Evolutionary conservation across 2,797 vertebrate genomes (phyloP).

Genomic region (Nannoperca australis): DNA sequence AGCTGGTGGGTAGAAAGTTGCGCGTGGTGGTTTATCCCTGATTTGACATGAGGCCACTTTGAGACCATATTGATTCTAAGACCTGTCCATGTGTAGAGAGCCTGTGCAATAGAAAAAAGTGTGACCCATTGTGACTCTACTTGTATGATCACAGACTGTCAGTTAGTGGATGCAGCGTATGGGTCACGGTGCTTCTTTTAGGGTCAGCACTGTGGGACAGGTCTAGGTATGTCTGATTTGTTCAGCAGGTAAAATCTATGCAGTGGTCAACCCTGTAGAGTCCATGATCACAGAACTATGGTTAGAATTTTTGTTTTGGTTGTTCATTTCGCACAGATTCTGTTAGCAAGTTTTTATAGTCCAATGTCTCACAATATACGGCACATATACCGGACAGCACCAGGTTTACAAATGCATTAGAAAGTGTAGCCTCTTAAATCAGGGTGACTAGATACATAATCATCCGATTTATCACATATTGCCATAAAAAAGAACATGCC

Average conservation of each 20-base stretch:
- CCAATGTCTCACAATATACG: background rate
- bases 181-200: too few species aligned
- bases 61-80: background rate
- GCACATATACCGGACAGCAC: background rate
- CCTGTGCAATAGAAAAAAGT: background rate
- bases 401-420: background rate
- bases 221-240: background rate
- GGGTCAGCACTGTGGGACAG: too few species aligned
- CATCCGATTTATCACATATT: background rate
- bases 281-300: background rate
- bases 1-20: background rate
- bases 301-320: constrained; percentile 5
- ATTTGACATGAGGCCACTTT: background rate
- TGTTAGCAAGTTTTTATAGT: too few species aligned
- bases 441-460: background rate
- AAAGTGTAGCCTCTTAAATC: background rate
- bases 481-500: constrained; percentile 2
- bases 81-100: background rate
- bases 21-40: background rate
- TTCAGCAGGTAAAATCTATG: background rate
- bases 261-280: background rate
- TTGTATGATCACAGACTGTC: background rate
- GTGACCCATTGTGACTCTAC: background rate
- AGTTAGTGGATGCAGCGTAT: background rate
- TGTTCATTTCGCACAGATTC: background rate